Evolutionary conservation across 2,797 vertebrate genomes (phyloP).

Genomic region (Sebastes flavidus): DNA sequence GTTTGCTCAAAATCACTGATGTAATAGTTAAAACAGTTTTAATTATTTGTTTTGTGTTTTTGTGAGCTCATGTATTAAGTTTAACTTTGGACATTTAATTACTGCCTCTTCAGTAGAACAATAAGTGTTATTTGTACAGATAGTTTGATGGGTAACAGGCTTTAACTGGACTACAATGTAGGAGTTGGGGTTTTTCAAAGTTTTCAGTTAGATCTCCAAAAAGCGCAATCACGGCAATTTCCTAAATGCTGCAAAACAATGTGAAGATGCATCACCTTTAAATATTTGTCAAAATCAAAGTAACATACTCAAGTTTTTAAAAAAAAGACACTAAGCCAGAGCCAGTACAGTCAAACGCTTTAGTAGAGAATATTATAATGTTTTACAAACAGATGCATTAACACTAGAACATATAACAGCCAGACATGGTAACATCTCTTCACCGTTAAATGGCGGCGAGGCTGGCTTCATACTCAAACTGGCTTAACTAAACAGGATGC

Average conservation of each 20-base stretch:
- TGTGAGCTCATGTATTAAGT: background rate
- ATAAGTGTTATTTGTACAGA: no score
- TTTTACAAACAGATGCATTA: slow-evolving; percentile 23
- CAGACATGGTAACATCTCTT: background rate
- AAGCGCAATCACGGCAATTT: background rate
- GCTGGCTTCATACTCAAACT: background rate
- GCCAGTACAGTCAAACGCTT: slow-evolving; percentile 29
- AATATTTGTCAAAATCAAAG: background rate
- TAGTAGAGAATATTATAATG: slow-evolving; percentile 13
- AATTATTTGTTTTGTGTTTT: background rate
- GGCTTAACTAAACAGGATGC: background rate
- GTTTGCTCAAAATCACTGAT: background rate
- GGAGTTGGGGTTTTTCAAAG: background rate
- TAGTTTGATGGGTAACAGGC: background rate
- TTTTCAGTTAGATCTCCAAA: background rate
- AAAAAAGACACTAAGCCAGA: background rate
- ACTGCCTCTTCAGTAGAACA: background rate
- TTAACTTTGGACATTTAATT: background rate
- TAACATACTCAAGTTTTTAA: background rate
- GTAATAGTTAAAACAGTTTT: background rate
- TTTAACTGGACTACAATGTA: background rate
- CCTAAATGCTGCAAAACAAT: background rate
- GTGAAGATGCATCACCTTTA: background rate
- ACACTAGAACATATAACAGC: background rate
- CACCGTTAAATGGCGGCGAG: background rate